Conservation (phyloP, 2,113 vertebrate genomes). For the Rhombomys opimus region DNA sequence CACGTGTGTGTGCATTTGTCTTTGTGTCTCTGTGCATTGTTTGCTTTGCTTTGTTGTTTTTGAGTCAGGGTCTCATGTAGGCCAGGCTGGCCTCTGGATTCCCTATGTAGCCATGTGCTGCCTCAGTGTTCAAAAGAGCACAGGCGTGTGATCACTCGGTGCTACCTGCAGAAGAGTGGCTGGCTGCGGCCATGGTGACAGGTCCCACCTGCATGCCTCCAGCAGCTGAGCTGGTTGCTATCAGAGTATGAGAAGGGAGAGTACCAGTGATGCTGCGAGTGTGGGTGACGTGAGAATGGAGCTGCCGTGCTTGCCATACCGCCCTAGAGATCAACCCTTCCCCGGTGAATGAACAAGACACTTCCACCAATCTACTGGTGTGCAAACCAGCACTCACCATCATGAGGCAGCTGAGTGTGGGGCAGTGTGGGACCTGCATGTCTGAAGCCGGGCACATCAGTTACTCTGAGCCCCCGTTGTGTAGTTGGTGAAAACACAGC, state of each 20-base stretch:
- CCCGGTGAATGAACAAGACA: background rate
- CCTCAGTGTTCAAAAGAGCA: background rate
- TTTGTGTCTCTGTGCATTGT: background rate
- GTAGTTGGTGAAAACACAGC: background rate
- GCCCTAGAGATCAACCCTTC: background rate
- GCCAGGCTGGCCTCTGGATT: background rate
- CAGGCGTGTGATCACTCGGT: background rate
- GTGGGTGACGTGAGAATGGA: background rate
- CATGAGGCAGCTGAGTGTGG: background rate
- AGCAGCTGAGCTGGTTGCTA: background rate
- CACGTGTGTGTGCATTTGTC: background rate
- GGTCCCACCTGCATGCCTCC: fast-evolving
- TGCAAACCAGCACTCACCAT: background rate
- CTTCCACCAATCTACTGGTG: background rate
- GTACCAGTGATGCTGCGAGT: background rate
- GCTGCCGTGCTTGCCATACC: background rate
- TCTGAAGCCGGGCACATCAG: background rate
- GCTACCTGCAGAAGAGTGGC: background rate
- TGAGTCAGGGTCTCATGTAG: background rate
- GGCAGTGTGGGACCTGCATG: background rate
- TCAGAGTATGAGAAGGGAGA: background rate
- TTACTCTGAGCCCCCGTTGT: background rate
- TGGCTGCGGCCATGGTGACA: background rate
- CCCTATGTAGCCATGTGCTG: background rate
- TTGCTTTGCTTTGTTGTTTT: background rate